Evolutionary conservation across 2,888 invertebrate species (phyloP).

Genomic region (Caenorhabditis sp.): DNA sequence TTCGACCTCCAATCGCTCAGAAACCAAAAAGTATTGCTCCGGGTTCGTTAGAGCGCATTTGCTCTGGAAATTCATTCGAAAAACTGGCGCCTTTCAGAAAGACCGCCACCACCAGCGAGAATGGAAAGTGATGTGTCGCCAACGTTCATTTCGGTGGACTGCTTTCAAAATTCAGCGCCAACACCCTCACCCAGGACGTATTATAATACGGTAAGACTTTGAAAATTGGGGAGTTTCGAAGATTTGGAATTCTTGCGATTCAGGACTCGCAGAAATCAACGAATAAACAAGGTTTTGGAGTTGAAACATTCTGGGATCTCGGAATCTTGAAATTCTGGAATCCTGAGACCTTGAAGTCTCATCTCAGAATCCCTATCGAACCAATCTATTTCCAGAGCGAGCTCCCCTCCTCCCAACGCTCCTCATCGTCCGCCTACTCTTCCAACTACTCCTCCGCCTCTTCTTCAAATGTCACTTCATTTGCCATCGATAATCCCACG

Average conservation of each 20-base stretch:
- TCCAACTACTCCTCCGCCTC: conserved; percentile 45
- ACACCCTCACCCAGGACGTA: conserved; percentile 42
- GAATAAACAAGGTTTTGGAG: too few relatives aligned
- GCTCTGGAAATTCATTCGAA: neutral
- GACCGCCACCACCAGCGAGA: conserved; percentile 6
- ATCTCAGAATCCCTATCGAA: too few relatives aligned
- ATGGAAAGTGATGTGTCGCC: conserved; percentile 16
- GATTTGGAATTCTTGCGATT: too few relatives aligned
- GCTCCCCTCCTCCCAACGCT: conserved; percentile 44
- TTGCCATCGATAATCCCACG: conserved; percentile 23
- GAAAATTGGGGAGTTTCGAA: too few relatives aligned
- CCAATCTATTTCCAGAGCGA: conserved; percentile 33
- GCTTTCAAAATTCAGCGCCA: conserved; percentile 20
- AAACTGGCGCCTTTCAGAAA: neutral
- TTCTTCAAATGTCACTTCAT: conserved; percentile 45
- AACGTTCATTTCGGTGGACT: conserved; percentile 54
- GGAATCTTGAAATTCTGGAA: too few relatives aligned
- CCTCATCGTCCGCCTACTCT: conserved; percentile 47
- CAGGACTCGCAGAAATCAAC: too few relatives aligned
- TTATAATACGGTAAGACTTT: conserved; percentile 33
- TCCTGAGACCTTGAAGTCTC: too few relatives aligned
- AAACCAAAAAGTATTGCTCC: conserved; percentile 40
- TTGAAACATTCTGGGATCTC: too few relatives aligned
- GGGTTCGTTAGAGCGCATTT: neutral
- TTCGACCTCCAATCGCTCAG: conserved; percentile 55